Evolutionary conservation across 2,113 vertebrate species (phyloP), one percentile per base, ranked within the genome.

Genomic region (Gasterosteus nipponicus): DNA sequence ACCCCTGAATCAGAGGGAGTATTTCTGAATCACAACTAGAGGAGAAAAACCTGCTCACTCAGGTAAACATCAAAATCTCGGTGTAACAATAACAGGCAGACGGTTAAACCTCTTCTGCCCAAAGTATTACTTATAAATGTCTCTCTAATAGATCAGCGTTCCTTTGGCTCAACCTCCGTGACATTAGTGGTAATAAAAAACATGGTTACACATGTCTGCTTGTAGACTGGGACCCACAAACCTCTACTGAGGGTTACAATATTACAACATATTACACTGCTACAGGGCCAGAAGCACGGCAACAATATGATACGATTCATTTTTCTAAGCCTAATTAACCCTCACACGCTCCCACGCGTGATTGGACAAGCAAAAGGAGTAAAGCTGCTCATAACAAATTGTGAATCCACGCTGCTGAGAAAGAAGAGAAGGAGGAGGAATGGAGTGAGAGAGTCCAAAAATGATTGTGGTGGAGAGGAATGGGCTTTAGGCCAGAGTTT

Each of bases 401-500:
- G 0, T 35, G 14, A 77, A 69, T 47, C 44, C 38, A 5, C 26
- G 65, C 16, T 62, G 56, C 53, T 69, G 15, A 47, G 19, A 59
- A 60, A 77, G 61, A 31, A n/a, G 1, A 60, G 46, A 80, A 58
- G 70, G 10, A 54, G 63, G 66, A 54, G 33, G 29, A 73, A 59
- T 11, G 29, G 42, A 63, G 47, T 69, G 66, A 69, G 31, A 44
- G 11, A 69, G 41, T 14, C 19, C 42, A 68, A 79, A 74, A 83
- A 83, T 75, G 66, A 81, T 80, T 66, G 70, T 66, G 58, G 41
- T 73, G 39, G 78, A 85, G 85, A 62, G 77, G 47, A 71, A 77
- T 49, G 77, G 86, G 87, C 90, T 92, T 83, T 44, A 83, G 89
- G 90, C 87, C 84, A 86, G 73, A 73, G 81, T 90, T 86, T 88